Base-by-base conservation (phyloP, 2,113 vertebrate genomes). In the Misgurnus anguillicaudatus region DNA sequence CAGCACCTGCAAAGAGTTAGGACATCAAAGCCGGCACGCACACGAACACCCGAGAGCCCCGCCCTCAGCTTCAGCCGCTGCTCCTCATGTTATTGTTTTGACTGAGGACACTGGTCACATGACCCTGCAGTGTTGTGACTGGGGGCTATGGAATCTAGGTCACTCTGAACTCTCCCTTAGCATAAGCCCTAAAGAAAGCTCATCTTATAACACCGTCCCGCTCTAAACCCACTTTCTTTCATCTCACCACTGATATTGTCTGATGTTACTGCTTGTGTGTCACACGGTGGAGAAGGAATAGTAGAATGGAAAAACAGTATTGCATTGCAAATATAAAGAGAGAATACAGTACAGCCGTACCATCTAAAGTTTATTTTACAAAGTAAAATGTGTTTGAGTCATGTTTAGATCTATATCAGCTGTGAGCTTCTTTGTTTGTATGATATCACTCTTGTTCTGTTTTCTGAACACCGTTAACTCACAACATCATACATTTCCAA, bases 71-170 rank as follows among this genome's bases (percentile, higher is more conserved):
- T 64, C 38, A 70, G 47, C 67, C 47, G 9, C 45, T 72, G 57
- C 77, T 68, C 38, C 64, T 72, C 72, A 75, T 68, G 64, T 73
- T 82, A 74, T 79, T 85, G 83, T 82, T 82, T 80, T 85, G 83
- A 73, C 83, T 79, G 83, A 79, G 71, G 68, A 47, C 77, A 42
- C 31, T 38, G 42, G 70, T 77, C 77, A 85, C 38, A 53, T 77
- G 74, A 69, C 39, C 77, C 63, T 62, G 76, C 47, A 63, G 53
- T 80, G 70, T 85, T 80, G 68, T 85, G 80, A 82, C 80, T 82
- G 80, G 62, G 55, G 67, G 69, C 45, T 47, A 39, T 76, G 68
- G 77, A 82, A 85, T 82, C 66, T 80, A 85, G 80, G 83, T 85
- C 83, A 84, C 45, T 3, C 57, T 3, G 47, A 58, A 14, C 57